Base-by-base conservation (phyloP, 2,797 vertebrate species). In the Microctenopoma steveboyesi region DNA sequence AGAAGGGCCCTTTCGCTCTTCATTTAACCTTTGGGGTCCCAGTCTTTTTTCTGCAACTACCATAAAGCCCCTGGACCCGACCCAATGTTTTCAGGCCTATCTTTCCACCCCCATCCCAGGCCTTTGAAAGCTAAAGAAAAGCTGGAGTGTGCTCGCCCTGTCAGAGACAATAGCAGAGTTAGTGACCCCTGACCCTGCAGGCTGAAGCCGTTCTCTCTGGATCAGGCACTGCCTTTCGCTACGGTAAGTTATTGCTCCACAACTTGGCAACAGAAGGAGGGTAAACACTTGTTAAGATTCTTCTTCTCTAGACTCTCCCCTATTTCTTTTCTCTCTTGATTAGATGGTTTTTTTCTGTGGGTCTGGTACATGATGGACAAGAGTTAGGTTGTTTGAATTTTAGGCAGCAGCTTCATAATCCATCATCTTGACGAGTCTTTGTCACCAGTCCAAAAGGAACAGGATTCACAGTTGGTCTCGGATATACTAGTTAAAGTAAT, bases 1-100 rank as follows among this genome's bases (percentile, higher is more conserved):
- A 95, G 94, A 96, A 95, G 94, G 93, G 89, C 82, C 92, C 86
- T 93, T 92, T 94, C 90, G 93, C 93, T 93, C 92, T 90, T 94
- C 91, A 93, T 94, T 95, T 95, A 95, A 95, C 93, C 93, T 94
- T 92, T 94, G 86, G 79, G 91, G 83, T 86, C 87, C 76, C 75
- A 89, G 89, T 91, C 92, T 90, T 93, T 91, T 78, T 90, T 92
- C 78, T 74, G 58, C 74, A 27, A 67, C 87, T 69, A 81, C 84
- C 84, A 93, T 92, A 95, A 95, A 94, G 91, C 83, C 85, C 70
- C 69, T 69, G 90, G 91, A 92, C 93, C 93, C 94, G 92, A 94
- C 94, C 94, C 90, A 92, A 90, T 94, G 93, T 93, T 93, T 93
- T 89, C 91, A 91, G 88, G 81, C 87, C 91, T 88, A 93, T 94